A percentile compares a stretch with the other conserved stretches of the same genome.
These are phyloP conservation scores for Xenopus petersii DNA, from an alignment of 2,797 vertebrate species.

Conservation along the genomic window DNA sequence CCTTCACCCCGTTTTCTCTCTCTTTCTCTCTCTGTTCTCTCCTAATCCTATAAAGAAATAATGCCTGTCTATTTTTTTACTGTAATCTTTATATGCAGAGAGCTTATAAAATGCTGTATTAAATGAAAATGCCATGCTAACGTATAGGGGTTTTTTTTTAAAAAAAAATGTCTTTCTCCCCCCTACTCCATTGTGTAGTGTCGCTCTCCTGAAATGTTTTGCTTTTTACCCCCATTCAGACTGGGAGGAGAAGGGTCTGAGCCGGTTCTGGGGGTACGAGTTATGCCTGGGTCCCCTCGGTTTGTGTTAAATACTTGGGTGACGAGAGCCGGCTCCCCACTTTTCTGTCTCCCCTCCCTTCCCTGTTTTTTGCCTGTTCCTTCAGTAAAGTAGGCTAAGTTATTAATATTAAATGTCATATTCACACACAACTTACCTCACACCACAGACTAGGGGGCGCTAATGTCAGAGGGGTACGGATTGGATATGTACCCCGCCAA, in stretches of 20 bases:
- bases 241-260: not conserved
- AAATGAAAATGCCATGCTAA: conserved; percentile 46
- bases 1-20: conserved; percentile 13
- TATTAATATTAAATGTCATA: conserved; percentile 48
- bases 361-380: conserved; percentile 26
- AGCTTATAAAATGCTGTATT: conserved; percentile 50
- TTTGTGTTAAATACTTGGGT: not conserved
- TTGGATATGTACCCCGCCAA: conserved; percentile 10
- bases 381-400: conserved; percentile 49
- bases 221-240: not conserved
- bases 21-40: conserved; percentile 32
- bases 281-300: not conserved
- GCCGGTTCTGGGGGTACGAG: too few relatives aligned
- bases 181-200: conserved; percentile 27
- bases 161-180: conserved; percentile 19
- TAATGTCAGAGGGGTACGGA: conserved; percentile 21
- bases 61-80: conserved; percentile 50
- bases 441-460: conserved; percentile 25
- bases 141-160: conserved; percentile 31
- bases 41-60: conserved; percentile 43
- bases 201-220: conserved; percentile 37
- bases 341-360: not conserved
- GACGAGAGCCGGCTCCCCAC: conserved; percentile 6
- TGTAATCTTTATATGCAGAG: conserved; percentile 50
- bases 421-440: conserved; percentile 49